Percentiles rank a stretch among this genome's conserved stretches.
Evolutionary conservation across 1,140 invertebrate species (phyloP).

Genomic region (Caenorhabditis briggsae): DNA sequence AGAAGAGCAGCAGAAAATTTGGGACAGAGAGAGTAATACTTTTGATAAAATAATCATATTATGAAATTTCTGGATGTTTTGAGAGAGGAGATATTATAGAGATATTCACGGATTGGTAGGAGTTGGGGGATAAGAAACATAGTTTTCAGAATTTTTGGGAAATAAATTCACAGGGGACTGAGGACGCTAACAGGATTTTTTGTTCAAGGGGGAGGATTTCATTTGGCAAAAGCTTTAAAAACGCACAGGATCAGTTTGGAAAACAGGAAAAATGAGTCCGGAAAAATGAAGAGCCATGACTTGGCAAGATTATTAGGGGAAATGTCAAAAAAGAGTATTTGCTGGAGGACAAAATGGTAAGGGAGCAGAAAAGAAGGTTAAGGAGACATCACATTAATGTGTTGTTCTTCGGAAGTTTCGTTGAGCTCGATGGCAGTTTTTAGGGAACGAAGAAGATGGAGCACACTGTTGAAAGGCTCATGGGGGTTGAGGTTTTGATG

Average conservation of each 20-base stretch:
- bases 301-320: slow-evolving; percentile 24
- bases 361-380: not conserved
- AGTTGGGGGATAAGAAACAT: not conserved
- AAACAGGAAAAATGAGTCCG: not conserved
- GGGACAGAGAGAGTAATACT: slow-evolving; percentile 21
- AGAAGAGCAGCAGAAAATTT: not conserved
- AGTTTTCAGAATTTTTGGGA: not conserved
- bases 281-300: not conserved
- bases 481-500: not conserved
- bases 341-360: not conserved
- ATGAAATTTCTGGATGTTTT: slow-evolving; percentile 5
- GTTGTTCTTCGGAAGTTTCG: not conserved
- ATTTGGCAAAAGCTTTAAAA: slow-evolving; percentile 1
- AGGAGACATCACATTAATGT: slow-evolving; percentile 25
- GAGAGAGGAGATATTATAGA: slow-evolving; percentile 35
- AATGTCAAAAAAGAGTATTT: no score
- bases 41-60: slow-evolving; percentile 42
- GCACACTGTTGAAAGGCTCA: slow-evolving; percentile 14
- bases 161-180: slow-evolving; percentile 39
- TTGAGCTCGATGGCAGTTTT: slow-evolving; percentile 27
- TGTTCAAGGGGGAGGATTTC: no score
- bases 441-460: slow-evolving; percentile 22
- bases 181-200: slow-evolving; percentile 2
- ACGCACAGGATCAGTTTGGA: slow-evolving; percentile 14
- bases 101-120: slow-evolving; percentile 32